phyloP scores from a whole-genome alignment of 1,140 invertebrate genomes.

The Ganaspis sp. region DNA sequence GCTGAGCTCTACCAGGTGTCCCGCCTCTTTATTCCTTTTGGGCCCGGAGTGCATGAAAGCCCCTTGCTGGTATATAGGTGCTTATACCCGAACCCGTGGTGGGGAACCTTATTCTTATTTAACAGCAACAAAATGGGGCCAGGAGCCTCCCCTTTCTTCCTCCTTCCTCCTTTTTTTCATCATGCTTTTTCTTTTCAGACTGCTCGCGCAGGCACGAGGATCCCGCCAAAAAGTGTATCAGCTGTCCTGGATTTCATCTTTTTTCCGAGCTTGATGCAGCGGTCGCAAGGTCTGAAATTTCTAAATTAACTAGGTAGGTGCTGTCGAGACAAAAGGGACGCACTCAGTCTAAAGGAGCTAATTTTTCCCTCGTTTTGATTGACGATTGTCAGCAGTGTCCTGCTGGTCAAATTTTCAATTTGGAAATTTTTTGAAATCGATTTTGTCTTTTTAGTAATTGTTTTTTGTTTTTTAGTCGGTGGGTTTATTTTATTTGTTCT shows the following conservation, averaged over 20 bases:
- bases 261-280: conserved; percentile 31
- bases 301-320: not conserved
- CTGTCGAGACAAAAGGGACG: not conserved
- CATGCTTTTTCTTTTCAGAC: conserved; percentile 38
- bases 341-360: not conserved
- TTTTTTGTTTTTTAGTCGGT: too few relatives aligned
- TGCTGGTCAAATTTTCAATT: too few relatives aligned
- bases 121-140: conserved; percentile 66
- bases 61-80: conserved; percentile 58
- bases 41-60: conserved; percentile 60
- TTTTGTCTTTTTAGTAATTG: too few relatives aligned
- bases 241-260: conserved; percentile 70
- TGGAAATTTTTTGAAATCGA: too few relatives aligned
- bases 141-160: conserved; percentile 45
- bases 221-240: conserved; percentile 75
- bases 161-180: conserved; percentile 43
- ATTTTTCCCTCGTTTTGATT: not conserved
- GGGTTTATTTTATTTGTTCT: too few relatives aligned
- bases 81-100: conserved; percentile 50
- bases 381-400: too few relatives aligned
- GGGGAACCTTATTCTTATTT: conserved; percentile 71
- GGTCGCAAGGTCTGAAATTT: not conserved
- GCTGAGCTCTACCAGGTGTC: conserved; percentile 68
- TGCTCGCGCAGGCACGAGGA: conserved; percentile 39
- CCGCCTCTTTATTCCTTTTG: conserved; percentile 74